Base-by-base conservation (phyloP, 1,140 invertebrate species). In the Neodiprion lecontei region DNA sequence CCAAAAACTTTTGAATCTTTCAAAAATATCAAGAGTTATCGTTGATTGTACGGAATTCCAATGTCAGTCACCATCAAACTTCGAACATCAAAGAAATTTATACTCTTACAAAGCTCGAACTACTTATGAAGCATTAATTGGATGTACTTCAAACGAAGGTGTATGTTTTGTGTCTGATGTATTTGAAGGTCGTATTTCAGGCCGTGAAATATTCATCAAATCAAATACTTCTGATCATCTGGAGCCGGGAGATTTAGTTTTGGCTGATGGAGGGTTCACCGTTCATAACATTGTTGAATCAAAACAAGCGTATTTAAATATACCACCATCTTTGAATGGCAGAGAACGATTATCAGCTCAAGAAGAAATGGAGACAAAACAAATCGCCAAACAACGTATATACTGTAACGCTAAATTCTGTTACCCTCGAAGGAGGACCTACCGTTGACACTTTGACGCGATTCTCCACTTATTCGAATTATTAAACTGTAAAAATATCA, bases 21-120 rank as follows among this genome's bases (percentile, higher is more conserved):
- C 12, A 74, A 73, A 77, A 79, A 77, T 75, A 79, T 80, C 40
- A 11, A 21, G 74, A 72, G 74, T 76, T 10, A 76, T 77, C 49
- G 14, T 77, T 21, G 17, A 21, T 21, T 21, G 17, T 21, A 21
- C 17, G 17, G 17, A 21, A 21, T 21, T 21, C 17, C 40, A 78
- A 79, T 67, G 72, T 72, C 75, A 80, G 53, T 69, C 73, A 7
- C 75, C 79, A 10, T 71, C 65, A 50, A 21, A 21, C 17, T 21
- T 21, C 17, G 17, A 21, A 21, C 17, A 21, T 21, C 17, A 21
- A 21, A 21, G 79, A n/a, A 80, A 80, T 77, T 69, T 80, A 72
- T 79, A 79, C 66, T 79, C 75, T 5, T 21, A 21, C 17, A 21
- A 21, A 21, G 17, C 17, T 21, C 17, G 17, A 21, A 21, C 17